Percentiles rank a stretch among this genome's conserved stretches.
phyloP scores from a whole-genome alignment of 2,113 vertebrate species.

The Kobus ellipsiprymnus region DNA sequence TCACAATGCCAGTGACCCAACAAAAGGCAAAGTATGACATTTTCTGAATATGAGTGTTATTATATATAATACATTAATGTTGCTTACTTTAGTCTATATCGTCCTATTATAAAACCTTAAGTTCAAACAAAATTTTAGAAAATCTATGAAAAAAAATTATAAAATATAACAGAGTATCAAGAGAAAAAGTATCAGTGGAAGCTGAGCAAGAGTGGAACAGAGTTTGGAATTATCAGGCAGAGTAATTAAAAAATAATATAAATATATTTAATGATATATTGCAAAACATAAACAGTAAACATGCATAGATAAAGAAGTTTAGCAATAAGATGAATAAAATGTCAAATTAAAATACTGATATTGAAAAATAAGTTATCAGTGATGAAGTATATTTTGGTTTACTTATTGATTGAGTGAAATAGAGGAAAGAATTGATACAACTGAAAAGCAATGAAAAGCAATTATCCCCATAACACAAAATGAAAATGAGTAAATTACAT shows the following conservation, averaged over 20 bases:
- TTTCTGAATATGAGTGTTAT: background rate
- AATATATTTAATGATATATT: background rate
- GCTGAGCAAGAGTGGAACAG: background rate
- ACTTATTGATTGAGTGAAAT: background rate
- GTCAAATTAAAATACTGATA: background rate
- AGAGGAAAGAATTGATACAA: background rate
- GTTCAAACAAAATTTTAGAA: background rate
- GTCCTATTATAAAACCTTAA: background rate
- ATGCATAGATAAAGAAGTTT: background rate
- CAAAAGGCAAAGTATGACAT: background rate
- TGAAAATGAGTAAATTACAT: background rate
- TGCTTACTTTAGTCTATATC: background rate
- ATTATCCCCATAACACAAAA: background rate
- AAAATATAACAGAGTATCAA: background rate
- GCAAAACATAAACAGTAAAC: background rate
- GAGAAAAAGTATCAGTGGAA: background rate
- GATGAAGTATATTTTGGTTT: background rate
- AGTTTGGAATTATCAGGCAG: background rate
- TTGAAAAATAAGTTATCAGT: background rate
- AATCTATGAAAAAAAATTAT: background rate
- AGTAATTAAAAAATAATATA: background rate
- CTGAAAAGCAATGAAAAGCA: background rate
- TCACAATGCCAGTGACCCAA: background rate
- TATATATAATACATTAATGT: background rate
- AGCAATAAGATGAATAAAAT: background rate